Percentiles rank a stretch among this genome's conserved stretches.
phyloP scores from a whole-genome alignment of 2,888 invertebrate species.

The Masnerella sp. region DNA sequence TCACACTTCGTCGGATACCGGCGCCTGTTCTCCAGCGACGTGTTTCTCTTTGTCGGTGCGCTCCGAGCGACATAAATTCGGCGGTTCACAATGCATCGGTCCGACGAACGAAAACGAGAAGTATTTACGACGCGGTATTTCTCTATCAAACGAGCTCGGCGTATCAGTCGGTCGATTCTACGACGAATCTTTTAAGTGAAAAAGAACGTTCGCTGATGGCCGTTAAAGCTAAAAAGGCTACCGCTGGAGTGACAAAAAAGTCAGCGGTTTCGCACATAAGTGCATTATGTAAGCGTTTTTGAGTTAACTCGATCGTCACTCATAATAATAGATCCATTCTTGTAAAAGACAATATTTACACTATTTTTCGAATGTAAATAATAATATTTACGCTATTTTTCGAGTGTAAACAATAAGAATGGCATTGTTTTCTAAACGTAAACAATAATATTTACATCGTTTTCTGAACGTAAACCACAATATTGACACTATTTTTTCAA shows the following conservation, averaged over 20 bases:
- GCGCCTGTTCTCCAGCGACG: conserved; percentile 36
- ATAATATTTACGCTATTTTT: too few relatives aligned
- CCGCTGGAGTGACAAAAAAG: conserved; percentile 15
- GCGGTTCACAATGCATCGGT: conserved; percentile 66
- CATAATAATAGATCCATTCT: conserved; percentile 34
- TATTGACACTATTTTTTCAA: too few relatives aligned
- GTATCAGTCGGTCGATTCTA: conserved; percentile 40
- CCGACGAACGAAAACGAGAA: conserved; percentile 66
- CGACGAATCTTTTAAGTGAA: conserved; percentile 51
- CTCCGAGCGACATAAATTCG: conserved; percentile 70
- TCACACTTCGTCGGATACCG: conserved; percentile 45
- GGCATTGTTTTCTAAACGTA: too few relatives aligned
- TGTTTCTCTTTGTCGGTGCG: conserved; percentile 62
- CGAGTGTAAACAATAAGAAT: too few relatives aligned
- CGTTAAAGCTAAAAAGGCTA: conserved; percentile 39
- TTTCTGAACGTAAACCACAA: too few relatives aligned
- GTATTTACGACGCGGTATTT: conserved; percentile 62
- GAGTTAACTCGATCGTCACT: conserved; percentile 43
- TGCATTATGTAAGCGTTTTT: conserved; percentile 54
- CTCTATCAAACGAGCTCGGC: conserved; percentile 49
- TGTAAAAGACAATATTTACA: too few relatives aligned
- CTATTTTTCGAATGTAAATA: too few relatives aligned
- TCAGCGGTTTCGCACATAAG: conserved; percentile 14
- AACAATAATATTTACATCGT: too few relatives aligned
- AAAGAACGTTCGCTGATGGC: conserved; percentile 48